Conservation (phyloP, 2,113 vertebrate genomes). For the Chloroceryle aenea region DNA sequence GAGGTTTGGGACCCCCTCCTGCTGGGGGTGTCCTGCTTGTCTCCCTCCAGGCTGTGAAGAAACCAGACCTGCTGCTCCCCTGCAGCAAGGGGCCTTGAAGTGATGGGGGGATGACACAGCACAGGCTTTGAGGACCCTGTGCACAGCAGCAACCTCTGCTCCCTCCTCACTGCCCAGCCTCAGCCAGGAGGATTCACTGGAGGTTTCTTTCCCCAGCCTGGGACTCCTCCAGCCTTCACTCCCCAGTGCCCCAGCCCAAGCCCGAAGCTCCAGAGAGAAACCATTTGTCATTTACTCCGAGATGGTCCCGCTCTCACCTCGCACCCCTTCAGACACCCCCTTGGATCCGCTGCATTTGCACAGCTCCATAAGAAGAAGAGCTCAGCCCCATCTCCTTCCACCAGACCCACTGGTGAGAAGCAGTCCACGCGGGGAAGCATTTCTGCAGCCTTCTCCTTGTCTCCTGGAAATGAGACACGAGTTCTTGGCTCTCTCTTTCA, state of each 20-base stretch:
- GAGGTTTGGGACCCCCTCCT: background rate
- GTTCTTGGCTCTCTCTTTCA: background rate
- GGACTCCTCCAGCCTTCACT: background rate
- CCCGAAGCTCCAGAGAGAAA: background rate
- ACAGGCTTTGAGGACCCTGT: background rate
- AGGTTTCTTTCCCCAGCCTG: background rate
- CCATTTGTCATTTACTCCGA: background rate
- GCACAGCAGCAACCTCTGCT: background rate
- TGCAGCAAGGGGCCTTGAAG: background rate
- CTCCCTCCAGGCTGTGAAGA: background rate
- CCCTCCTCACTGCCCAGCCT: background rate
- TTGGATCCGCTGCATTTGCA: accelerated
- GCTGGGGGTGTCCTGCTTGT: too few relatives aligned
- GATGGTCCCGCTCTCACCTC: accelerated
- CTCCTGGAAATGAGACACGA: background rate
- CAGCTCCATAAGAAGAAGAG: background rate
- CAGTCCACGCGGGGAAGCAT: accelerated
- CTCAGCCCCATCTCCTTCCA: background rate
- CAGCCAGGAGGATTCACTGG: accelerated
- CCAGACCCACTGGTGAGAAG: accelerated
- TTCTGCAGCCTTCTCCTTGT: background rate
- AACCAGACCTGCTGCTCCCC: background rate
- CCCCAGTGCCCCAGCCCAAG: background rate
- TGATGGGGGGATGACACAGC: background rate
- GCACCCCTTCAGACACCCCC: too few relatives aligned